Conservation (phyloP, 2,888 invertebrate genomes). For the Catocala fraxini region DNA sequence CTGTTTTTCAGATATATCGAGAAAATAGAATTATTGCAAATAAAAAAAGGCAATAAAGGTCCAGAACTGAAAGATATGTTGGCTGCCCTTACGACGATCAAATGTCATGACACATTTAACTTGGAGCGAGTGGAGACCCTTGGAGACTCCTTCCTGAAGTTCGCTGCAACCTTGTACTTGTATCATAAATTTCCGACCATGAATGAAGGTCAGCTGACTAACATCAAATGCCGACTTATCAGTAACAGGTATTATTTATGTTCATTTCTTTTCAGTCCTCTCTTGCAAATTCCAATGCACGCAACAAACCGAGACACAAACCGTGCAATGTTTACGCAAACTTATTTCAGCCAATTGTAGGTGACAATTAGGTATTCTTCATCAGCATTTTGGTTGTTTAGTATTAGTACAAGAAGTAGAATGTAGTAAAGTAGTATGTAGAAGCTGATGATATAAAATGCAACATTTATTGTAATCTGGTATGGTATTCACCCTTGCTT, state of each 20-base stretch:
- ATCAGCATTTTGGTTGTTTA: no score
- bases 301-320: no score
- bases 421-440: no score
- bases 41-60: conserved; percentile 59
- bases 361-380: no score
- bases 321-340: no score
- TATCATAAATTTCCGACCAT: conserved; percentile 90
- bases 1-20: conserved; percentile 65
- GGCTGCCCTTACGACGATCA: conserved; percentile 91
- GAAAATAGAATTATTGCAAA: conserved; percentile 61
- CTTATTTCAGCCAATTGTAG: no score
- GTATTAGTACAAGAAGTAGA: no score
- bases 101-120: conserved; percentile 92
- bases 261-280: no score
- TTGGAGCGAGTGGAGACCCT: conserved; percentile 95
- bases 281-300: no score
- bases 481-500: no score
- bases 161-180: conserved; percentile 91
- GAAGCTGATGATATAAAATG: no score
- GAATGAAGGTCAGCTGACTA: conserved; percentile 93
- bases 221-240: conserved; percentile 90
- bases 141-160: conserved; percentile 96
- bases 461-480: no score
- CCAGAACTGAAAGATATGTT: conserved; percentile 82
- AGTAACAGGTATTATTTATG: conserved; percentile 89